These are phyloP conservation scores for Hyperoplus lanceolatus DNA, from an alignment of 2,797 vertebrate genomes.

Conservation along the genomic window DNA sequence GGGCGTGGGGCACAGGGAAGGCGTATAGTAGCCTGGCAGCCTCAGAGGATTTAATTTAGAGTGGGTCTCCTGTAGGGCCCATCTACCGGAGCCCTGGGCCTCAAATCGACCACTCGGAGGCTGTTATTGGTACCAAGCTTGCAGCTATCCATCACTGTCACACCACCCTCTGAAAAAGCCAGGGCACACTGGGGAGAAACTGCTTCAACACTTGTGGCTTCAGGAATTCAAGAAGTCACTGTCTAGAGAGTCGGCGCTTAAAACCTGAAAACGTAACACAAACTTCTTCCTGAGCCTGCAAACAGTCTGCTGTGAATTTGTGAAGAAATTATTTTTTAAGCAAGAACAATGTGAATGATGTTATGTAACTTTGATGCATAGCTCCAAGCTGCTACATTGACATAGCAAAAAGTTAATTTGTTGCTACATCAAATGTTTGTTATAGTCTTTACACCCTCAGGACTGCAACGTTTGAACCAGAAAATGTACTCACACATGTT, in stretches of 20 bases:
- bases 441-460: constrained; percentile 47
- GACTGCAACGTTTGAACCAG: constrained; percentile 34
- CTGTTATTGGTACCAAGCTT: constrained; percentile 81
- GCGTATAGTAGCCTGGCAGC: constrained; percentile 74
- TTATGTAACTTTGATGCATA: constrained; percentile 50
- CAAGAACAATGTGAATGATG: constrained; percentile 30
- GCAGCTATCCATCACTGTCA: constrained; percentile 89
- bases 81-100: constrained; percentile 70
- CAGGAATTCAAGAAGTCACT: constrained; percentile 52
- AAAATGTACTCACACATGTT: constrained; percentile 23
- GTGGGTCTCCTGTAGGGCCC: constrained; percentile 79
- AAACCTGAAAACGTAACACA: constrained; percentile 28
- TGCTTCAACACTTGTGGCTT: constrained; percentile 55
- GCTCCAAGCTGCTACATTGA: constrained; percentile 51
- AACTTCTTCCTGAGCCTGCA: constrained; percentile 1
- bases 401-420: constrained; percentile 42
- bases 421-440: constrained; percentile 50
- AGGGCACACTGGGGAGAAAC: constrained; percentile 53
- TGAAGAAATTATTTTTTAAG: constrained; percentile 14
- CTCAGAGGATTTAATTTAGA: constrained; percentile 88
- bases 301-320: constrained; percentile 13
- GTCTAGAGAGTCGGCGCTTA: constrained; percentile 35
- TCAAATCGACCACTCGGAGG: constrained; percentile 71
- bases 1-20: constrained; percentile 70
- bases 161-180: constrained; percentile 55